phyloP scores from a whole-genome alignment of 2,888 invertebrate species.

The Ormyrus pomaceus region DNA sequence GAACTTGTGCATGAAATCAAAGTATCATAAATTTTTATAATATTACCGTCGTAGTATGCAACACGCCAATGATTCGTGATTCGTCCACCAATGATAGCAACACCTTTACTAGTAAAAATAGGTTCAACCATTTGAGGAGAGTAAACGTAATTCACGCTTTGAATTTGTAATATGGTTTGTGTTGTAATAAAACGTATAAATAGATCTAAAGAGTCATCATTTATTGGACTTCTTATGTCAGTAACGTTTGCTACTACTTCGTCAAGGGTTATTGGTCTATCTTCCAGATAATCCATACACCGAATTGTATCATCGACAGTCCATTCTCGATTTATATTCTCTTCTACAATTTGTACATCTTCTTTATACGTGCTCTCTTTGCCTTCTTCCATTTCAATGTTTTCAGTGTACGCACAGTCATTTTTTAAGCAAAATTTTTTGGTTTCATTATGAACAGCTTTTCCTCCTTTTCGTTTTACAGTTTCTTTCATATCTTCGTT shows the following conservation, averaged over 20 bases:
- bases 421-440: constrained; percentile 1
- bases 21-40: constrained; percentile 4
- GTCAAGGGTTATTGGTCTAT: not conserved
- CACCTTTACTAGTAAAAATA: not conserved
- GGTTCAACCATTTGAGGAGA: not conserved
- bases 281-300: not conserved
- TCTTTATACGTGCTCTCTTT: not conserved
- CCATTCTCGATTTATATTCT: not conserved
- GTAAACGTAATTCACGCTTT: not conserved
- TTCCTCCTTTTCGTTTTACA: not conserved
- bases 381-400: not conserved
- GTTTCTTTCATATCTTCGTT: not conserved
- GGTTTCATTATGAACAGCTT: not conserved
- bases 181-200: not conserved
- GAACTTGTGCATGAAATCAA: not conserved
- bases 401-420: not conserved
- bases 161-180: not conserved
- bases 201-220: constrained; percentile 1
- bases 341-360: not conserved
- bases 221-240: not conserved
- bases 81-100: constrained; percentile 7
- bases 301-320: not conserved
- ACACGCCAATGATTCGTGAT: constrained; percentile 4
- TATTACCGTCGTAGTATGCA: not conserved
- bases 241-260: not conserved